phyloP scores from a whole-genome alignment of 2,797 vertebrate species.

The Fringilla coelebs region DNA sequence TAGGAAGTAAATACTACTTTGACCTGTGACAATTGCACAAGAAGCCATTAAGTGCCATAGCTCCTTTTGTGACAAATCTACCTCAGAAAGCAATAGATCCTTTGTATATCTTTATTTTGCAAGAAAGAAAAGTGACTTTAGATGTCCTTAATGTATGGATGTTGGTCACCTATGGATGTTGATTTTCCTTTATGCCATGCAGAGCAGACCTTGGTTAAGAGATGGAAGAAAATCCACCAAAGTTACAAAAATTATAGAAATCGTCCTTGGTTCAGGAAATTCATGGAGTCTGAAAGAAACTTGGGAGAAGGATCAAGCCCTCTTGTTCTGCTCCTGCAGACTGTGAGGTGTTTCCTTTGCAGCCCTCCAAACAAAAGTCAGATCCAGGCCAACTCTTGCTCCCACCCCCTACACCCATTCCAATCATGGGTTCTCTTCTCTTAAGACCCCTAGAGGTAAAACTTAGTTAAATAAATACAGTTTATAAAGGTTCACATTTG shows the following conservation, averaged over 20 bases:
- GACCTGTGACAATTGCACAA: neutral
- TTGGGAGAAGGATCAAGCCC: neutral
- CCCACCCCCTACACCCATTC: accelerated
- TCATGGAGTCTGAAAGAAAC: neutral
- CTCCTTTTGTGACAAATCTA: neutral
- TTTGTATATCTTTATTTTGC: neutral
- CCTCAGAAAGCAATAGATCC: neutral
- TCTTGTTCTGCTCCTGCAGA: neutral
- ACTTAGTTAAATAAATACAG: neutral
- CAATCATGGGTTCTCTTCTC: neutral
- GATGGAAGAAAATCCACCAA: neutral
- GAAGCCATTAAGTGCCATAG: neutral
- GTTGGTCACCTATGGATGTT: neutral
- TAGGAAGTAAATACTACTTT: neutral
- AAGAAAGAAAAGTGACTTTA: neutral
- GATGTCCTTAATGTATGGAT: neutral
- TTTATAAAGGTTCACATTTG: neutral
- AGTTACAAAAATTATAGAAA: neutral
- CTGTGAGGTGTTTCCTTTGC: neutral
- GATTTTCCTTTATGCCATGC: neutral
- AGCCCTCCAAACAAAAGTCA: neutral
- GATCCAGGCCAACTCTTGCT: accelerated
- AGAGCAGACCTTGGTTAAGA: neutral
- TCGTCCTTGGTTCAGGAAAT: neutral
- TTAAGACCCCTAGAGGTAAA: neutral